Percentiles rank a stretch among this genome's conserved stretches.
Evolutionary conservation across 2,888 invertebrate genomes (phyloP).

Genomic region (Arge pagana): DNA sequence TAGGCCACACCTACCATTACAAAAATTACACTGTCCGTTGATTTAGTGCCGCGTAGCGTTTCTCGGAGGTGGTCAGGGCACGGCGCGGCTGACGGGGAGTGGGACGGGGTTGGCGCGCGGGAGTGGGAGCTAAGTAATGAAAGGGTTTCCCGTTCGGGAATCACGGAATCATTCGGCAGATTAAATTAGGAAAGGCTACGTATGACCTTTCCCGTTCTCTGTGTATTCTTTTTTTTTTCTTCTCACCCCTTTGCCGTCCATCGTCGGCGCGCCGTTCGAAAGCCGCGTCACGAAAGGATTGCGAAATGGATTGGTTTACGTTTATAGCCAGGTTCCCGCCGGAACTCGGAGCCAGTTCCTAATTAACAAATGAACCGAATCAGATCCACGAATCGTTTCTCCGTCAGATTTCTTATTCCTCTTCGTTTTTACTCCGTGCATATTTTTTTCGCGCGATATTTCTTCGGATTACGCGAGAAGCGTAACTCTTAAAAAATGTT

Average conservation of each 20-base stretch:
- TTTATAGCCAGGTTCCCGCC: constrained; percentile 40
- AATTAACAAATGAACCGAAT: too few species aligned
- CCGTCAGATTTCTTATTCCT: too few species aligned
- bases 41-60: constrained; percentile 56
- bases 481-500: too few species aligned
- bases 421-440: too few species aligned
- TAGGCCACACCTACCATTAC: constrained; percentile 59
- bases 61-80: constrained; percentile 38
- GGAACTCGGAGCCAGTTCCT: too few species aligned
- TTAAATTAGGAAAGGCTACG: constrained; percentile 57
- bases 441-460: too few species aligned
- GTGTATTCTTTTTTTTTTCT: constrained; percentile 22
- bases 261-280: constrained; percentile 12
- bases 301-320: constrained; percentile 48
- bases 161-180: constrained; percentile 59
- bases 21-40: constrained; percentile 58
- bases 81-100: constrained; percentile 30
- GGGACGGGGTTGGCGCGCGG: constrained; percentile 22
- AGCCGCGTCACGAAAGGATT: constrained; percentile 25
- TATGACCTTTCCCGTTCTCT: constrained; percentile 46
- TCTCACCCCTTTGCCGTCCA: constrained; percentile 22
- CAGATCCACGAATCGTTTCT: too few species aligned
- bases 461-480: too few species aligned
- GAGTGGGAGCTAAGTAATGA: constrained; percentile 56
- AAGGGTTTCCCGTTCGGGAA: constrained; percentile 56